phyloP scores from a whole-genome alignment of 37 sponge, comb jelly and placozoan genomes.

The Diacarnus erythraeanus region DNA sequence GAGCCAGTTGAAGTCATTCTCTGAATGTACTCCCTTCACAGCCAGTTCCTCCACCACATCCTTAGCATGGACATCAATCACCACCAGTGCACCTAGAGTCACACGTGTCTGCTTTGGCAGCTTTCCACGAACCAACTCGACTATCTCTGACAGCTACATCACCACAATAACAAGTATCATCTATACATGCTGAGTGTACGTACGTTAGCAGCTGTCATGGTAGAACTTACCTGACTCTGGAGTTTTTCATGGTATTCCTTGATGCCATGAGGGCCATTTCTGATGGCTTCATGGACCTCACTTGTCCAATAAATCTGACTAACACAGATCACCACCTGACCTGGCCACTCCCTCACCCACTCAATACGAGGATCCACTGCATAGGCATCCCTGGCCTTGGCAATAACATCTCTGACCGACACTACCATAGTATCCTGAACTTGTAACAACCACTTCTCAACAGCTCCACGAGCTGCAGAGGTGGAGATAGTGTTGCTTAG shows the following conservation, averaged over 20 bases:
- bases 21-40: slow-evolving; percentile 76
- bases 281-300: slow-evolving; percentile 97
- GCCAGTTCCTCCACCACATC: slow-evolving; percentile 85
- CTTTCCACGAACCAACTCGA: slow-evolving; percentile 93
- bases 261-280: slow-evolving; percentile 76
- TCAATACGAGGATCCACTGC: slow-evolving; percentile 64
- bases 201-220: no score
- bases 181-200: neutral
- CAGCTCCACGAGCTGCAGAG: slow-evolving; percentile 91
- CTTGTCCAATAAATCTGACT: slow-evolving; percentile 96
- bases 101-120: slow-evolving; percentile 94
- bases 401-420: slow-evolving; percentile 80
- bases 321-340: slow-evolving; percentile 93
- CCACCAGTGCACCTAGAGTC: slow-evolving; percentile 95
- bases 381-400: slow-evolving; percentile 86
- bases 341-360: slow-evolving; percentile 98
- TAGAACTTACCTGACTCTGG: slow-evolving; percentile 75
- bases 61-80: slow-evolving; percentile 96
- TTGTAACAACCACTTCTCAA: slow-evolving; percentile 98
- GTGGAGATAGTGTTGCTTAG: slow-evolving; percentile 93
- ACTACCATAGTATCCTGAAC: slow-evolving; percentile 91
- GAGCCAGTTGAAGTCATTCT: slow-evolving; percentile 97
- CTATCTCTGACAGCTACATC: slow-evolving; percentile 86
- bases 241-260: slow-evolving; percentile 91
- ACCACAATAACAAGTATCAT: neutral